These are phyloP conservation scores for Grammomys dolichurus DNA, from an alignment of 2,113 vertebrate species.

Conservation along the genomic window DNA sequence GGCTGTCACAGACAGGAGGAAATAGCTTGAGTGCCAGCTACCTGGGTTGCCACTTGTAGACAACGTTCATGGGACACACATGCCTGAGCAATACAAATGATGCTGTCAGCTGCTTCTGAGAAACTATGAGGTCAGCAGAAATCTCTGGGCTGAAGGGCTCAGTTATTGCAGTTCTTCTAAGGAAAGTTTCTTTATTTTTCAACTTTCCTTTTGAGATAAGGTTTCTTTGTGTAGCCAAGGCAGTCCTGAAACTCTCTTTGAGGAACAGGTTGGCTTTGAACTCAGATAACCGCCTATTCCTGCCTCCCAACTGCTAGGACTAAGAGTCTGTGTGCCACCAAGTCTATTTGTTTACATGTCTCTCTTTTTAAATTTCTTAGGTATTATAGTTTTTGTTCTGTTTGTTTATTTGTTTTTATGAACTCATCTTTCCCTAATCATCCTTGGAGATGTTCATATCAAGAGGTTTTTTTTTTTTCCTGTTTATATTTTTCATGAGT, in stretches of 20 bases:
- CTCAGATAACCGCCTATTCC: too few relatives aligned
- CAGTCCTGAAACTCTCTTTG: not conserved
- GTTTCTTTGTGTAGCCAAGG: not conserved
- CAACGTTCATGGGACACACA: not conserved
- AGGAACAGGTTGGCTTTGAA: not conserved
- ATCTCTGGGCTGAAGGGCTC: not conserved
- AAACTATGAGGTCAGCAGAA: not conserved
- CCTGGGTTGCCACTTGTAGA: not conserved
- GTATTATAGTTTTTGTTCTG: not conserved
- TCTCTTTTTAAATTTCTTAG: not conserved
- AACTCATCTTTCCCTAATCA: not conserved
- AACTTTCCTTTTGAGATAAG: not conserved
- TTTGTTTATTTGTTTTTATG: not conserved
- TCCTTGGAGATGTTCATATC: not conserved
- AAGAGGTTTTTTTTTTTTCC: not conserved
- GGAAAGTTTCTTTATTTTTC: not conserved
- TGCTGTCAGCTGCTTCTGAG: not conserved
- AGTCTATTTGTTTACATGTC: not conserved
- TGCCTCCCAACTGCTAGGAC: not conserved
- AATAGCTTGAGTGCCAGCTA: not conserved
- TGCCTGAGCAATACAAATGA: not conserved
- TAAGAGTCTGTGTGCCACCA: not conserved
- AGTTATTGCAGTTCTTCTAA: conserved; percentile 33
- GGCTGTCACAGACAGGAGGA: not conserved
- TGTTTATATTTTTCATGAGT: conserved; percentile 22